Conservation (phyloP, 2,888 invertebrate genomes). For the Erynnis tages region DNA sequence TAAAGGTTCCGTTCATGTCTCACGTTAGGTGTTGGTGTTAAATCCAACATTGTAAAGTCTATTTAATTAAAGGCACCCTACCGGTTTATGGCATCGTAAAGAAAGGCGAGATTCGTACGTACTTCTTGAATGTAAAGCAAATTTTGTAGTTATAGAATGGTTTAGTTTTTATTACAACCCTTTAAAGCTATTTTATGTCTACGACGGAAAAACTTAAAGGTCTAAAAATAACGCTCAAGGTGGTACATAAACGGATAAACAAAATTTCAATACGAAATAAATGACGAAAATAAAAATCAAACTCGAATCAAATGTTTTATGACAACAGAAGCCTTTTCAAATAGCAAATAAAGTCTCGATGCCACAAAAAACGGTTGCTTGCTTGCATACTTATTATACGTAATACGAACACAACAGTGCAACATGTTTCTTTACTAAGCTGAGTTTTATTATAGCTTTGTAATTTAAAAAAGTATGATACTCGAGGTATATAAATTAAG, state of each 20-base stretch:
- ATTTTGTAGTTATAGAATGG: constrained; percentile 6
- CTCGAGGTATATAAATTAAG: not conserved
- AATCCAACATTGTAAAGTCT: constrained; percentile 27
- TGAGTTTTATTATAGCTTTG: no score
- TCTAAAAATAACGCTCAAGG: not conserved
- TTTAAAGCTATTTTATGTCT: constrained; percentile 2
- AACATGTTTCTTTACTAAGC: constrained; percentile 14
- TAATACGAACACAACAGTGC: constrained; percentile 60
- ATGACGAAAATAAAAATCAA: not conserved
- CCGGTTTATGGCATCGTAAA: constrained; percentile 27
- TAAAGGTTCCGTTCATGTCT: constrained; percentile 14
- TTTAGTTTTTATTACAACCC: not conserved
- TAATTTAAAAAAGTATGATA: not conserved
- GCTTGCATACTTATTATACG: constrained; percentile 37
- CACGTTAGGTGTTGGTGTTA: constrained; percentile 7
- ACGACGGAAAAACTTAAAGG: not conserved
- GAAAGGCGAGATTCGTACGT: constrained; percentile 10
- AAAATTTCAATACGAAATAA: not conserved
- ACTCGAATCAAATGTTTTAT: not conserved
- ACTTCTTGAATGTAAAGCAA: constrained; percentile 7
- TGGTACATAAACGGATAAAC: not conserved
- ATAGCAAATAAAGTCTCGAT: constrained; percentile 8
- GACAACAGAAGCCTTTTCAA: constrained; percentile 5
- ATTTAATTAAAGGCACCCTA: constrained; percentile 28
- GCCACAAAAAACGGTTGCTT: constrained; percentile 38